Base-by-base conservation (phyloP, 2,113 vertebrate species). In the Caranx melampygus region DNA sequence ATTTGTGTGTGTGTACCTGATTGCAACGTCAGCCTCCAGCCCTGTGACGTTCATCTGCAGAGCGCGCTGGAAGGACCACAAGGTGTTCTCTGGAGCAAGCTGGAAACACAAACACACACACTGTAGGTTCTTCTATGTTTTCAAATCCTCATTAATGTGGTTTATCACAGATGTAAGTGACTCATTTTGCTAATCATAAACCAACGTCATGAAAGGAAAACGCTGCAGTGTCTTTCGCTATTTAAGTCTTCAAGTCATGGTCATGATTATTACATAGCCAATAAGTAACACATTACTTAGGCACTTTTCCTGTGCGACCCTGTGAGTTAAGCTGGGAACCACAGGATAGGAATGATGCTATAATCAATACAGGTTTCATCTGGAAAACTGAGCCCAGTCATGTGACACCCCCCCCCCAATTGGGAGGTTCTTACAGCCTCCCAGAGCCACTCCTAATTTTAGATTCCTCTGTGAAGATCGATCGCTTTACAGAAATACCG, bases 51-150 rank as follows among this genome's bases (percentile, higher is more conserved):
- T 96, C 94, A 96, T 95, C 72, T 97, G 96, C 34, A 97, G 88
- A 2, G 98, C 98, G 88, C 96, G 96, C 89, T 95, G 96, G 92
- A 99, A 99, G 49, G 98, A 98, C 95, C 98, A 96, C 81, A 99
- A 79, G 0, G 97, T 99, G 93, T 99, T 98, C 82, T 99, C 98
- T 76, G 98, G 98, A 71, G 98, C 97, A 80, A 99, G 63, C 98
- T 99, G 79, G 4, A 75, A 64, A 78, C 21, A 66, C 45, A 83
- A 18, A 84, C 21, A 82, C 45, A 70, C 13, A 16, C 34, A 69
- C 54, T 33, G 35, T 18, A 72, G 6, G 42, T 55, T 13, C 31
- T n/a, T 26, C 37, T 37, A 26, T 15, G 35, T 26, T 26, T 26
- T 26, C 26, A 26, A 51, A 64, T 42, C 40, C 0, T 42, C 33